phyloP scores from a whole-genome alignment of 2,113 vertebrate species.

The Damaliscus lunatus region DNA sequence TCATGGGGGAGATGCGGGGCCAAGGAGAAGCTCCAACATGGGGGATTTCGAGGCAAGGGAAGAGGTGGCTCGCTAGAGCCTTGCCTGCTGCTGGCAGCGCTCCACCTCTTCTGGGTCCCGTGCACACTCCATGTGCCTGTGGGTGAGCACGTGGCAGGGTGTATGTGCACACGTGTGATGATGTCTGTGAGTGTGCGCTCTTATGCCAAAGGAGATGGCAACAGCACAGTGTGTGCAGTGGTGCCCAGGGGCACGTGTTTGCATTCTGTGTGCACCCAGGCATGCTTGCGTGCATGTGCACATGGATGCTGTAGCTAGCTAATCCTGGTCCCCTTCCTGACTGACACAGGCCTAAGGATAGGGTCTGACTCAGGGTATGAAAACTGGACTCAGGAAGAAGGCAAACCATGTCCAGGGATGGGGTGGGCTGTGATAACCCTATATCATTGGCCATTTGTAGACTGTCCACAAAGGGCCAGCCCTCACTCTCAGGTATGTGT shows the following conservation, averaged over 20 bases:
- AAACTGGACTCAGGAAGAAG: background rate
- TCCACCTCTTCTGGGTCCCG: conserved; percentile 53
- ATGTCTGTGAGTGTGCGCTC: background rate
- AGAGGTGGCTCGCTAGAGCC: conserved; percentile 22
- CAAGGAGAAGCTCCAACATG: background rate
- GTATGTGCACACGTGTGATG: conserved; percentile 25
- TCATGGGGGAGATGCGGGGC: background rate
- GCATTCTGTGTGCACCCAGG: conserved; percentile 22
- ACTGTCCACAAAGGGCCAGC: background rate
- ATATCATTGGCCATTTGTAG: background rate
- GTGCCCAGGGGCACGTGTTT: conserved; percentile 52
- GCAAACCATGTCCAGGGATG: background rate
- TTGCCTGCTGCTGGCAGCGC: conserved; percentile 42
- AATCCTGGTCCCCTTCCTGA: background rate
- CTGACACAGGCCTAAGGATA: background rate
- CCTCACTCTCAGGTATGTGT: background rate
- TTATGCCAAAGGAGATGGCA: conserved; percentile 28
- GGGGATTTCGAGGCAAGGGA: background rate
- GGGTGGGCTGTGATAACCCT: background rate
- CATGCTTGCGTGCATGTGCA: conserved; percentile 3
- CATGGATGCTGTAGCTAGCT: background rate
- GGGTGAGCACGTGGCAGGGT: conserved; percentile 60
- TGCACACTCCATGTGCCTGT: conserved; percentile 59
- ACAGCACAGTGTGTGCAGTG: conserved; percentile 2
- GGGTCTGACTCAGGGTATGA: background rate